Conservation (phyloP, 1,140 invertebrate genomes). For the Euwallacea fornicatus region DNA sequence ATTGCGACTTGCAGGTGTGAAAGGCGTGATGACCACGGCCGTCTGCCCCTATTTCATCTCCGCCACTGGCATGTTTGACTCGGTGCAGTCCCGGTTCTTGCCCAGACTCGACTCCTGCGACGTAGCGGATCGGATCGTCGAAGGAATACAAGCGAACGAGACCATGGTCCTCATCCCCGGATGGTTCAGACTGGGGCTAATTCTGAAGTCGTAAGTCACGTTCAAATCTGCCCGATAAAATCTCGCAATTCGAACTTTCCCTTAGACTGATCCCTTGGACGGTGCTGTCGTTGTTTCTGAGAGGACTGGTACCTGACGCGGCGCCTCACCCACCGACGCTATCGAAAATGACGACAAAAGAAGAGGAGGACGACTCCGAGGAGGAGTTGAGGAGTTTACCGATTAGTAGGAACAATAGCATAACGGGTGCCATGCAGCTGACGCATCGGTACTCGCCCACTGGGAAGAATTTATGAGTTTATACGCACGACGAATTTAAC, state of each 20-base stretch:
- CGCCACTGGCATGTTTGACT: slow-evolving; percentile 91
- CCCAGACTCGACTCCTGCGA: slow-evolving; percentile 83
- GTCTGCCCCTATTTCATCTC: slow-evolving; percentile 94
- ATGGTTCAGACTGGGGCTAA: slow-evolving; percentile 65
- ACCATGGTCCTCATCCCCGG: slow-evolving; percentile 77
- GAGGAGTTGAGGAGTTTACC: slow-evolving; percentile 12
- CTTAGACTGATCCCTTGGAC: slow-evolving; percentile 68
- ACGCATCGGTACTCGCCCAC: slow-evolving; percentile 15
- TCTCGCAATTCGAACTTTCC: slow-evolving; percentile 2
- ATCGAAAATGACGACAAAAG: slow-evolving; percentile 14
- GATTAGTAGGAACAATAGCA: slow-evolving; percentile 19
- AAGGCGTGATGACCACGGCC: slow-evolving; percentile 82
- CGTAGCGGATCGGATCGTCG: slow-evolving; percentile 81
- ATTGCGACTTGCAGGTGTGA: slow-evolving; percentile 49
- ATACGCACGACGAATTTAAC: background rate
- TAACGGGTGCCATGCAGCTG: slow-evolving; percentile 27
- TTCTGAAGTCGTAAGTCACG: slow-evolving; percentile 67
- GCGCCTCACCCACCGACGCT: slow-evolving; percentile 53
- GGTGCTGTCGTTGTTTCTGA: slow-evolving; percentile 64
- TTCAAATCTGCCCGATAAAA: background rate
- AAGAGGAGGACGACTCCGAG: slow-evolving; percentile 16
- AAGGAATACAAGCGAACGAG: slow-evolving; percentile 80
- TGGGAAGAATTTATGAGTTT: background rate
- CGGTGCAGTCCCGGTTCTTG: slow-evolving; percentile 79
- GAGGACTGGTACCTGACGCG: slow-evolving; percentile 66